A percentile compares a stretch with the other conserved stretches of the same genome.
Conservation (phyloP, 2,113 vertebrate genomes). For the Lipotes vexillifer region DNA sequence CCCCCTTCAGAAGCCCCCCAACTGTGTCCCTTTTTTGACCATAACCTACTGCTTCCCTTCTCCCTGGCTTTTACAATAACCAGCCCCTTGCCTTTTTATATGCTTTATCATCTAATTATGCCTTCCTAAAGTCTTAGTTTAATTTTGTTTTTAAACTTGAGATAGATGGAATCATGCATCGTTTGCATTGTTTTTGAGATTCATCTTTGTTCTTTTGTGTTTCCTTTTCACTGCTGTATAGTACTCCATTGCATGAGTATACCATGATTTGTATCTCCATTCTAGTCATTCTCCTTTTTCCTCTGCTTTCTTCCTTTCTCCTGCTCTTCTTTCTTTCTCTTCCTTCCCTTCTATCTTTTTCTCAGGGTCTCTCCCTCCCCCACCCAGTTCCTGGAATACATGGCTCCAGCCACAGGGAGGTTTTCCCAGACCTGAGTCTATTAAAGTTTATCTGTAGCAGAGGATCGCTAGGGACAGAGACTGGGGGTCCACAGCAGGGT, state of each 20-base stretch:
- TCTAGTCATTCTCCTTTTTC: background rate
- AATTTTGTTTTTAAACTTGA: background rate
- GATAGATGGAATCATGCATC: background rate
- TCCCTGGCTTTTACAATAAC: background rate
- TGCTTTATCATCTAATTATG: background rate
- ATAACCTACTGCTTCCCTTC: background rate
- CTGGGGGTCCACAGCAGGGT: background rate
- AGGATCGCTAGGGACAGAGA: background rate
- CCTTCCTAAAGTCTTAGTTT: background rate
- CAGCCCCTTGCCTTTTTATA: background rate
- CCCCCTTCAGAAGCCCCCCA: background rate
- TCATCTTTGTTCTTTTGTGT: rapidly evolving
- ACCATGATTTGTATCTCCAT: rapidly evolving
- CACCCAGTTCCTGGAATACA: background rate
- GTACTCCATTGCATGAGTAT: rapidly evolving
- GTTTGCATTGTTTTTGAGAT: background rate
- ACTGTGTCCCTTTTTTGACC: background rate
- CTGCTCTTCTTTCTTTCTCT: background rate
- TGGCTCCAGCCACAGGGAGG: background rate
- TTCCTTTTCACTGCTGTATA: background rate
- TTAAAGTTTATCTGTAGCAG: background rate
- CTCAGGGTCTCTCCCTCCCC: background rate
- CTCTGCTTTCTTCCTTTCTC: background rate
- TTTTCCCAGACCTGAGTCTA: background rate
- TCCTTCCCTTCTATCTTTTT: background rate